Base-by-base conservation (phyloP, 2,797 vertebrate genomes). In the Pseudotriccus pelzelni region DNA sequence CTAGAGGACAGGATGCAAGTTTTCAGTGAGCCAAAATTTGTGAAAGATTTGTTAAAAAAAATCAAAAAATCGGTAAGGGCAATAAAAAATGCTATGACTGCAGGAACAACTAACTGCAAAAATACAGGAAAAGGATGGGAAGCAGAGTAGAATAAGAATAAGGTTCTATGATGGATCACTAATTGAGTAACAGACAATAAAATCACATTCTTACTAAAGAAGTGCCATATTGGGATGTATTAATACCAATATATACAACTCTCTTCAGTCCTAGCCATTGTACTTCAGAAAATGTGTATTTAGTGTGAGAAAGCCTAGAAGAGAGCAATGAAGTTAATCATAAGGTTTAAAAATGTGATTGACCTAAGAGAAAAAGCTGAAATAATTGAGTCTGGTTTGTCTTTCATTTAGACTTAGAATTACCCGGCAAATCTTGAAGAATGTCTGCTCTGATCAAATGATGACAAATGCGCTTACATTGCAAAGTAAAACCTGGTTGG, bases 51-150 rank as follows among this genome's bases (percentile, higher is more conserved):
- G 7, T 32, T 30, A 9, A 59, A 47, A 14, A 28, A n/a, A n/a
- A n/a, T n/a, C n/a, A n/a, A n/a, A n/a, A 25, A 32, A 39, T 6
- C 19, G 27, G 4, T 43, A 60, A 4, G 10, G 5, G 0, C 3
- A 22, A 47, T 14, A 36, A n/a, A 43, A 80, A n/a, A 1, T n/a
- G 5, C 3, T 59, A 5, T 39, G 7, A 8, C 7, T 63, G 20
- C 30, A 36, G 24, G 19, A 77, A 8, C 6, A 47, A 16, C 7
- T 13, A 41, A 17, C 3, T 80, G 12, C 8, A 67, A 21, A 81
- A 75, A 74, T 44, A 28, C 4, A 64, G 49, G 12, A 67, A 27
- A 21, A 74, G 5, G 17, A 43, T 30, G 9, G 4, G 7, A 28
- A 70, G 9, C 9, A 72, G 22, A 68, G 9, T 7, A 11, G 21